phyloP scores from a whole-genome alignment of 2,113 vertebrate species.

The Caranx melampygus region DNA sequence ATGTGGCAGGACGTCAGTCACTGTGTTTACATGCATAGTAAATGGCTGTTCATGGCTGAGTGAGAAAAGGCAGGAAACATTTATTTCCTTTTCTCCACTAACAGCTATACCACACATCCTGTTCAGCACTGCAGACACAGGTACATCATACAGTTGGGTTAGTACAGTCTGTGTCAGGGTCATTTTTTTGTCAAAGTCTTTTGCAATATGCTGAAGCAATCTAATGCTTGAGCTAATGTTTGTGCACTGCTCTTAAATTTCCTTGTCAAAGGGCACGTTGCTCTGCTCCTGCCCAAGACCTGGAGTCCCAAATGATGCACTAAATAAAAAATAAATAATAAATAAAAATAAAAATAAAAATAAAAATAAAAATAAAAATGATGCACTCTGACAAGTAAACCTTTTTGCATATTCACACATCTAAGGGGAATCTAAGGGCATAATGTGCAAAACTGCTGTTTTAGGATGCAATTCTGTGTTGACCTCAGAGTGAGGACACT shows the following conservation, averaged over 20 bases:
- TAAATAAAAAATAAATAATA: too few species aligned
- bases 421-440: too few species aligned
- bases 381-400: too few species aligned
- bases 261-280: neutral
- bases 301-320: neutral
- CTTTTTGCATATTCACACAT: too few species aligned
- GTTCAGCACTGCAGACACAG: neutral
- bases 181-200: neutral
- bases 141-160: too few species aligned
- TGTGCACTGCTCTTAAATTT: neutral
- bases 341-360: too few species aligned
- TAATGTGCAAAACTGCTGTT: neutral
- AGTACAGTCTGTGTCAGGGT: neutral
- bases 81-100: neutral
- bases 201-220: neutral
- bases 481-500: neutral
- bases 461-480: neutral
- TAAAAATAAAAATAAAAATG: too few species aligned
- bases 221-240: neutral
- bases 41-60: neutral
- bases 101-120: neutral
- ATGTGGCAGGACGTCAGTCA: too few species aligned
- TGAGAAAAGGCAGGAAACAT: neutral
- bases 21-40: too few species aligned
- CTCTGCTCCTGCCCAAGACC: too few species aligned